These are phyloP conservation scores for Mormyrops boulengeri DNA, from an alignment of 2,797 vertebrate genomes.

Conservation along the genomic window DNA sequence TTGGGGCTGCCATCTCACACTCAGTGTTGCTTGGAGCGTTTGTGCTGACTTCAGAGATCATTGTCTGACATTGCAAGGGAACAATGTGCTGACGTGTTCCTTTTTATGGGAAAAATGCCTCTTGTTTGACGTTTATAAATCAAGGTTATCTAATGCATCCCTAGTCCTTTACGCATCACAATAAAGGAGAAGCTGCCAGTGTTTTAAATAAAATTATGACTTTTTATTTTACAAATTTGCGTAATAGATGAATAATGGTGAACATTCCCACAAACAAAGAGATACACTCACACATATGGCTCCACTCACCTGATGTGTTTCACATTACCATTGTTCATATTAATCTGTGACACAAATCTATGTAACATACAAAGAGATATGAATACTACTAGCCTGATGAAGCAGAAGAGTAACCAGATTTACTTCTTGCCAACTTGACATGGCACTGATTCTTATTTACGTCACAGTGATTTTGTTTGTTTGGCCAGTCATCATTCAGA, in stretches of 20 bases:
- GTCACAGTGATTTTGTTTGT: conserved; percentile 27
- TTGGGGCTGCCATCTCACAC: not conserved
- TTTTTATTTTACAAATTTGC: conserved; percentile 70
- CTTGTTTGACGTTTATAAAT: not conserved
- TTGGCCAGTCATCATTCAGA: conserved; percentile 38
- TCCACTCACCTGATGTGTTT: conserved; percentile 36
- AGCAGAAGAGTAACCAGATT: conserved; percentile 22
- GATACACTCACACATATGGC: conserved; percentile 36
- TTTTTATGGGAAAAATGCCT: conserved; percentile 18
- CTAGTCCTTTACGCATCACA: not conserved
- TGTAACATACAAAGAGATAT: conserved; percentile 40
- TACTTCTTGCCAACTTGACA: not conserved
- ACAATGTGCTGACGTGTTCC: conserved; percentile 49
- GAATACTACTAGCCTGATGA: conserved; percentile 32
- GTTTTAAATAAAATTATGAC: conserved; percentile 65
- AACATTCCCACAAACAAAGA: conserved; percentile 52
- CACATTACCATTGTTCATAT: conserved; percentile 47
- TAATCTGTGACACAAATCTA: conserved; percentile 45
- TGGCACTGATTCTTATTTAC: conserved; percentile 17
- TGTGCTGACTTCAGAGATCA: conserved; percentile 54
- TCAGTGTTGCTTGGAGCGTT: not conserved
- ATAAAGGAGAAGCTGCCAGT: conserved; percentile 22
- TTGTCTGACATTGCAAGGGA: conserved; percentile 40
- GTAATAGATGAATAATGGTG: conserved; percentile 60
- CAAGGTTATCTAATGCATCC: conserved; percentile 40